Evolutionary conservation across 2,797 vertebrate species (phyloP), one percentile per base, ranked within the genome.

Genomic region (Naso thynnoides): DNA sequence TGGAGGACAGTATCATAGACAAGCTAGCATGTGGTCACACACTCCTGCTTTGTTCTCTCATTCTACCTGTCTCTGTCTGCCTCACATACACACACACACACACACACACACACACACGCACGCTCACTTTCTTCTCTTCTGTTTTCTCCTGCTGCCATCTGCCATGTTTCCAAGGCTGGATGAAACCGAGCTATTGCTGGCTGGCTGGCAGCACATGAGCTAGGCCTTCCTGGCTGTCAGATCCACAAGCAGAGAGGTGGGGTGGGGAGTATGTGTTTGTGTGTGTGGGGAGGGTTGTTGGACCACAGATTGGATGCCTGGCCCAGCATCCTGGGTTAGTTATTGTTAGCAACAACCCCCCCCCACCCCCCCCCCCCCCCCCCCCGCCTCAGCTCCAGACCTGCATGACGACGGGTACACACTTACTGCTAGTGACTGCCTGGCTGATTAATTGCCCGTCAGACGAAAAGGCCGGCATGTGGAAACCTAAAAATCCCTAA

Each of bases 151-250:
- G 77, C 78, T 44, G 63, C 86, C 88, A 90, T 90, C 92, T 92
- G 90, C 90, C 87, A 81, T 87, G 82, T 86, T 90, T 91, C 87
- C 83, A 83, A 74, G 76, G 75, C 82, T 93, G 82, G 85, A 88
- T 88, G 84, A 86, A 82, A 73, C 88, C 81, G 79, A 85, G 87
- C 83, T 89, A 84, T 89, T 87, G 86, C 84, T 88, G 81, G 76
- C 79, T 85, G 84, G 78, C 78, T 86, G 86, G 86, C 75, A 86
- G 79, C 63, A 69, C 58, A 65, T 67, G 4, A 62, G 77, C 85
- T 57, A 70, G 87, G 71, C 75, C 77, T 86, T 78, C 71, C 82
- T 88, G 85, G 77, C 83, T 84, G 82, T 88, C 81, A 73, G 36
- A 79, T 86, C 55, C 86, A 78, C 70, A 79, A 78, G 75, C 84